These are phyloP conservation scores for Microcebus tavaratra DNA, from an alignment of 2,113 vertebrate genomes.

Conservation along the genomic window DNA sequence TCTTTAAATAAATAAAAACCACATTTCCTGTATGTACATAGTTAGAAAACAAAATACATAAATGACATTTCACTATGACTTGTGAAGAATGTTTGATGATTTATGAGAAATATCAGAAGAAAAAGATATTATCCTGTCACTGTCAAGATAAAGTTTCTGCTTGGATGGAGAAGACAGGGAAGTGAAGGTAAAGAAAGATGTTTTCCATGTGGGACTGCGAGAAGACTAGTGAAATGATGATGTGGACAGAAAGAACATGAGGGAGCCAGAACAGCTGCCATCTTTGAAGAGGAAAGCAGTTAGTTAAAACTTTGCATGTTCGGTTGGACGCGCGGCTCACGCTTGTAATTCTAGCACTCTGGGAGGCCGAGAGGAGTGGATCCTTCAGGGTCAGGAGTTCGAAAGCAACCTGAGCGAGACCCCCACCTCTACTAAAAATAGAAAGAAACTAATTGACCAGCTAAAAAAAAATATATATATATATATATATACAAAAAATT, in stretches of 20 bases:
- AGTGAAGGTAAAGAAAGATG: not conserved
- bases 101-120: not conserved
- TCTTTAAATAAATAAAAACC: not conserved
- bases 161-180: not conserved
- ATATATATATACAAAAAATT: too few species aligned
- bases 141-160: not conserved
- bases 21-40: not conserved
- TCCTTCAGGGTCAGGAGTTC: too few species aligned
- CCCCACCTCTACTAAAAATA: too few species aligned
- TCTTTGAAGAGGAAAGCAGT: not conserved
- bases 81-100: not conserved
- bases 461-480: too few species aligned
- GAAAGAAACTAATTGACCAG: too few species aligned
- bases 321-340: too few species aligned
- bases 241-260: not conserved
- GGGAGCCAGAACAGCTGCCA: not conserved
- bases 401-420: too few species aligned
- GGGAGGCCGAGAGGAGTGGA: too few species aligned
- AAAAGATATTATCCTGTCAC: not conserved
- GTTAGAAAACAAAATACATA: not conserved
- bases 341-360: too few species aligned
- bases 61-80: not conserved
- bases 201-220: not conserved
- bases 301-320: not conserved
- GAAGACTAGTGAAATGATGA: not conserved